Evolutionary conservation across 2,888 invertebrate genomes (phyloP).

Genomic region (Odontomyia ornata): DNA sequence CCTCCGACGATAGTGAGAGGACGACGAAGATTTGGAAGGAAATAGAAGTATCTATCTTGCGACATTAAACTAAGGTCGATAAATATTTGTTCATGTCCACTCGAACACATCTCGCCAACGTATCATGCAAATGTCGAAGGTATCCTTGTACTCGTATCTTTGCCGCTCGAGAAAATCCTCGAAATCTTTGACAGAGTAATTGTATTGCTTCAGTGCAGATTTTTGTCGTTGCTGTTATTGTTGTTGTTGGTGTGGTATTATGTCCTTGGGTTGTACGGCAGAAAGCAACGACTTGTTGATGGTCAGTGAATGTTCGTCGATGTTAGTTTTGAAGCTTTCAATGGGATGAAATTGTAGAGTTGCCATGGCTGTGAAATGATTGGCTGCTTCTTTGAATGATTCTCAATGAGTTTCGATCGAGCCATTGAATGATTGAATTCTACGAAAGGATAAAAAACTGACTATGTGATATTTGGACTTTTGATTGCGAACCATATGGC

Average conservation of each 20-base stretch:
- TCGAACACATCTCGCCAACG: conserved; percentile 36
- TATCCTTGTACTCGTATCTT: not conserved
- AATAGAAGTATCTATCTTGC: not conserved
- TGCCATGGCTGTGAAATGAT: no score
- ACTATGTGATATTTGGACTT: no score
- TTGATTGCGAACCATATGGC: no score
- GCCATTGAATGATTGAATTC: no score
- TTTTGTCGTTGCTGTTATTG: not conserved
- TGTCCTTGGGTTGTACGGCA: no score
- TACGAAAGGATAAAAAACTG: no score
- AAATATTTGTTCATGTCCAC: conserved; percentile 41
- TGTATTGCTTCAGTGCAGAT: conserved; percentile 13
- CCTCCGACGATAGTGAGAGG: no score
- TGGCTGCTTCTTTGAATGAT: no score
- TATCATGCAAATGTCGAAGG: conserved; percentile 34
- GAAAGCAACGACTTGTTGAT: conserved; percentile 24
- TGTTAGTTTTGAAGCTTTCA: no score
- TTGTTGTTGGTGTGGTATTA: not conserved
- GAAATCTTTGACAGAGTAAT: conserved; percentile 26
- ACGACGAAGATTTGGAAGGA: no score
- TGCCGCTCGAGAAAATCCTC: conserved; percentile 23
- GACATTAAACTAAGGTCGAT: conserved; percentile 20
- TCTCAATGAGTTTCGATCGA: no score
- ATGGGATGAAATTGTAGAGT: no score
- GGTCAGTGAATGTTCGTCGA: not conserved